A percentile compares a stretch with the other conserved stretches of the same genome.
Conservation (phyloP, 2,113 vertebrate genomes). For the Pomatostomus ruficeps region DNA sequence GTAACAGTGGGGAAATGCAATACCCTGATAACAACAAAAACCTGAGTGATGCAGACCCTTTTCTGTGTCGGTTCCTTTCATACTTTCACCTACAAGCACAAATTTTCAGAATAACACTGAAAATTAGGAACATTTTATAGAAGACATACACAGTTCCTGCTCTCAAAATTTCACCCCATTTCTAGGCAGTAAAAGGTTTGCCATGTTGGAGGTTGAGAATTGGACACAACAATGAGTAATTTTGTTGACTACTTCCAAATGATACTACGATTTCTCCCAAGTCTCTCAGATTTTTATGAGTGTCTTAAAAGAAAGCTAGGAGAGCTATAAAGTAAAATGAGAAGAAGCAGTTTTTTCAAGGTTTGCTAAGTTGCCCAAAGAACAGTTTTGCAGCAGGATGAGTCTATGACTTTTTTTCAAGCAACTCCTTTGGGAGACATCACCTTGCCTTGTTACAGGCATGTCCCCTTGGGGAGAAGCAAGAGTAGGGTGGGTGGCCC, state of each 20-base stretch:
- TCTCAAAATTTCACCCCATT: not conserved
- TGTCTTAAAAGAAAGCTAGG: not conserved
- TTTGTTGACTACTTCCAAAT: not conserved
- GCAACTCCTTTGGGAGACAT: not conserved
- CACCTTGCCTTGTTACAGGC: not conserved
- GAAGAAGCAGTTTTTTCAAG: not conserved
- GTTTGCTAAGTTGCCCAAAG: not conserved
- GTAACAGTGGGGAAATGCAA: accelerated
- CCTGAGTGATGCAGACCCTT: not conserved
- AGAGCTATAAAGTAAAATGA: not conserved
- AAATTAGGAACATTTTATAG: not conserved
- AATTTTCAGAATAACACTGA: not conserved
- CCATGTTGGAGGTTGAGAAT: not conserved
- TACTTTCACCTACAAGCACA: not conserved
- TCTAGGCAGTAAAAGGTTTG: not conserved
- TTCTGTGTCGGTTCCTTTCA: not conserved
- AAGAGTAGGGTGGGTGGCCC: not conserved
- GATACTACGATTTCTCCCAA: not conserved
- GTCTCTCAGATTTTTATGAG: not conserved
- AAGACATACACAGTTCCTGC: not conserved
- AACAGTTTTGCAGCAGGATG: not conserved
- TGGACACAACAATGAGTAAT: not conserved
- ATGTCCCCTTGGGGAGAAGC: not conserved
- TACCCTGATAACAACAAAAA: not conserved
- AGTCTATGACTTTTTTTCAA: not conserved